Evolutionary conservation across 2,888 invertebrate genomes (phyloP).

Genomic region (Eutolmus rufibarbis): DNA sequence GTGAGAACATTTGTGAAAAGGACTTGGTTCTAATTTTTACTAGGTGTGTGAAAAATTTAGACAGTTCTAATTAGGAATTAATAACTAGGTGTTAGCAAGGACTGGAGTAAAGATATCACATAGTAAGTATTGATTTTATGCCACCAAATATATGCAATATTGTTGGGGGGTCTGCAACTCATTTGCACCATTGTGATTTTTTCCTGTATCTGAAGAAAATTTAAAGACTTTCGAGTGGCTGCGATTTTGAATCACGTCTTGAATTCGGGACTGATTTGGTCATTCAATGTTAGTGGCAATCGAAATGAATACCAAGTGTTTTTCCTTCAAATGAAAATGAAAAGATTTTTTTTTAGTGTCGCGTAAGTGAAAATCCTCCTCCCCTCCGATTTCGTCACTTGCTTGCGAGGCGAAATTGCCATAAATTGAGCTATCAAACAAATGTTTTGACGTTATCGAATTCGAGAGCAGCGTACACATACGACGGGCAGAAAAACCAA

Average conservation of each 20-base stretch:
- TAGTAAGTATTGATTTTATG: constrained; percentile 14
- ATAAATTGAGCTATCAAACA: not conserved
- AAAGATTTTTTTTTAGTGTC: not conserved
- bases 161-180: not conserved
- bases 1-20: not conserved
- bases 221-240: not conserved
- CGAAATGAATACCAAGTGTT: not conserved
- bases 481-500: not conserved
- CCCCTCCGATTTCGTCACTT: constrained; percentile 11
- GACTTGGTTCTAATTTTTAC: constrained; percentile 6
- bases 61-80: not conserved
- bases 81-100: not conserved
- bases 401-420: not conserved
- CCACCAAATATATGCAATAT: not conserved
- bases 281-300: not conserved
- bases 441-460: not conserved
- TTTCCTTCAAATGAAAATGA: not conserved
- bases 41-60: not conserved
- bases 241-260: not conserved
- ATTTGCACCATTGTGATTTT: not conserved
- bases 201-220: not conserved
- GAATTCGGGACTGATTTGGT: not conserved
- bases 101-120: not conserved
- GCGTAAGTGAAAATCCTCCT: not conserved
- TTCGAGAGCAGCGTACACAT: not conserved